phyloP scores from a whole-genome alignment of 2,113 vertebrate genomes.

The Callospermophilus lateralis region DNA sequence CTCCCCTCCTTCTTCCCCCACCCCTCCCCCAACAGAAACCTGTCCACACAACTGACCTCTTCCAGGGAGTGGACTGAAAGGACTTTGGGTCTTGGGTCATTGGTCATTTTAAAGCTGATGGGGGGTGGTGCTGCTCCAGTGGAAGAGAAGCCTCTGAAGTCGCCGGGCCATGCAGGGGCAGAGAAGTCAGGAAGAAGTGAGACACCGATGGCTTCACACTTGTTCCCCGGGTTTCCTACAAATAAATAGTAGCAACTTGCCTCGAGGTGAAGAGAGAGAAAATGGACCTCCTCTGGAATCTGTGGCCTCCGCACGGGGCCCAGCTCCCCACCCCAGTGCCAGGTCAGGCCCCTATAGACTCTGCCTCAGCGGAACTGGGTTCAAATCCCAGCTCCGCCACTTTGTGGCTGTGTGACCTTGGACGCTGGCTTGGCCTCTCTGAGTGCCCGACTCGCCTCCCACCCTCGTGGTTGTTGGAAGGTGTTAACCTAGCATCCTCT shows the following conservation, averaged over 20 bases:
- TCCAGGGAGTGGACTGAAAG: neutral
- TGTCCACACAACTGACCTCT: neutral
- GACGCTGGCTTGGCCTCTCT: neutral
- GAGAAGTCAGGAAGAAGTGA: neutral
- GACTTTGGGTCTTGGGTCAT: neutral
- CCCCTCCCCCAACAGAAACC: neutral
- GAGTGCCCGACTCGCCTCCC: neutral
- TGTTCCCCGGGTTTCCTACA: neutral
- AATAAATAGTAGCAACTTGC: neutral
- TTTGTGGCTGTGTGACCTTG: neutral
- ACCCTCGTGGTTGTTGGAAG: no score
- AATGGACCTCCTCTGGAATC: neutral
- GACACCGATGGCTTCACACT: no score
- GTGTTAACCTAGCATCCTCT: neutral
- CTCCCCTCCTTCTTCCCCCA: no score
- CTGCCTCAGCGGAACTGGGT: neutral
- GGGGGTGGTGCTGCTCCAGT: neutral
- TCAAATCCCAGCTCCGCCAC: neutral
- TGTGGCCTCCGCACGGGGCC: neutral
- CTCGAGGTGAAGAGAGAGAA: constrained; percentile 6
- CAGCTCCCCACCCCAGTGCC: no score
- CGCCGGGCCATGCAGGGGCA: neutral
- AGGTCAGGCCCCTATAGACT: rapidly evolving
- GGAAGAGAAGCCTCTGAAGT: neutral
- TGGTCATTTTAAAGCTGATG: neutral